Evolutionary conservation across 2,888 invertebrate species (phyloP), one percentile per base, ranked within the genome.

Genomic region (Doris montereyensis): DNA sequence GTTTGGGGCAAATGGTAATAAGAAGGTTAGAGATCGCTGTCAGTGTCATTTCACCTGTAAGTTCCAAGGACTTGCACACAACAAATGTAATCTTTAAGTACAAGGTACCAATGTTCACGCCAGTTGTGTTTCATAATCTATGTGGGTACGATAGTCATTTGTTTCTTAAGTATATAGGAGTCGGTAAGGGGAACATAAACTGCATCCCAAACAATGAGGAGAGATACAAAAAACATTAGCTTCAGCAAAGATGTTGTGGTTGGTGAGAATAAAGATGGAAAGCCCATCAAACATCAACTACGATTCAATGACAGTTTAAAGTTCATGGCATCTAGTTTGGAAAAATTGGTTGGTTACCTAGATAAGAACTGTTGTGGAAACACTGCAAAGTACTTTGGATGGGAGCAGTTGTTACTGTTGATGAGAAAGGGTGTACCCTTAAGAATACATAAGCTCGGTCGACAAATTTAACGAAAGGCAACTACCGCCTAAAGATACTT

Each of bases 401-500:
- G 2, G 1, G 3, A n/a, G 2, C 10, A 52, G 13, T 21, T 8
- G n/a, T 26, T 26, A 13, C 24, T 72, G 21, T 2, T 52, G 72
- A 1, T 8, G 5, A 32, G 72, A 8, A 72, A 72, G 26, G 24
- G 52, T 1, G 58, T 58, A 73, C 30, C 73, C 58, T 28, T 73
- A 73, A 13, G 28, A 57, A 21, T 73, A 76, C 28, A 76, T 62
- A 52, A 32, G 65, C 35, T 62, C 75, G 21, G 35, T 24, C 26
- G 75, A 75, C 0, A 60, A 24, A 62, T 75, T 75, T 1, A 24
- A 60, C 35, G 75, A 62, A 34, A 75, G 26, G 8, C 8, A 17
- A 13, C 57, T 75, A 62, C 62, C 75, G 4, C 62, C 34, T 2
- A 62, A 26, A n/a, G 75, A 75, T 21, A 60, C 60, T 13, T 75